Conservation (phyloP, 2,888 invertebrate genomes). For the Philaethria dido region DNA sequence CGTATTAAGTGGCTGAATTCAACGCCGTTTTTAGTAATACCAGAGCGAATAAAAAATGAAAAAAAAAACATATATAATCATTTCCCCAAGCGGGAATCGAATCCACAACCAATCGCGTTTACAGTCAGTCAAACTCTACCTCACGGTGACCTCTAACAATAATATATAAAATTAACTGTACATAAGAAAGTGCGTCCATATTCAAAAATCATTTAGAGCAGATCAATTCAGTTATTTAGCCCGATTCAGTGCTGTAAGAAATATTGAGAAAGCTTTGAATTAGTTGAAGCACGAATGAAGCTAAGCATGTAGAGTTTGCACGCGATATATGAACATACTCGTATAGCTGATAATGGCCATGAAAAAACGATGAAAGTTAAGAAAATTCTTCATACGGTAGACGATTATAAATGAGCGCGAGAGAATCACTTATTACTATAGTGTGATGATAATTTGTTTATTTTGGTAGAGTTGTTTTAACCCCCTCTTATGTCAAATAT, state of each 20-base stretch:
- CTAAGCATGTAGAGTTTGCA: conserved; percentile 40
- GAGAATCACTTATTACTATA: conserved; percentile 2
- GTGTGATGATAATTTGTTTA: background rate
- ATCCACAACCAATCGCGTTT: too few relatives aligned
- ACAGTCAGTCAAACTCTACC: too few relatives aligned
- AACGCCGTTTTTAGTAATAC: too few relatives aligned
- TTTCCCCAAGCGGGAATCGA: too few relatives aligned
- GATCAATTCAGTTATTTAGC: conserved; percentile 40
- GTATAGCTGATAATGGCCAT: conserved; percentile 31
- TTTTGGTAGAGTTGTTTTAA: too few relatives aligned
- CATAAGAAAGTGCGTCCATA: conserved; percentile 29
- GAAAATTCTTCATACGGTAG: conserved; percentile 36
- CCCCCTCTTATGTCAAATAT: too few relatives aligned
- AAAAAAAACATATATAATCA: too few relatives aligned
- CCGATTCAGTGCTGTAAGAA: conserved; percentile 38
- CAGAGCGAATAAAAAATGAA: too few relatives aligned
- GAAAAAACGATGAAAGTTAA: conserved; percentile 46
- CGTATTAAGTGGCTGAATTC: too few relatives aligned
- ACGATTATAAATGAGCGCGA: conserved; percentile 40
- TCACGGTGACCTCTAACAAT: too few relatives aligned
- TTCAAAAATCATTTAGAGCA: conserved; percentile 40
- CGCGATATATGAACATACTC: conserved; percentile 44
- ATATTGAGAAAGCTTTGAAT: conserved; percentile 42
- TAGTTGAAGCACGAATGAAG: conserved; percentile 41
- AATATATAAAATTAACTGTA: conserved; percentile 8